Conservation (phyloP, 2,888 invertebrate species). For the Perithous albicinctus region DNA sequence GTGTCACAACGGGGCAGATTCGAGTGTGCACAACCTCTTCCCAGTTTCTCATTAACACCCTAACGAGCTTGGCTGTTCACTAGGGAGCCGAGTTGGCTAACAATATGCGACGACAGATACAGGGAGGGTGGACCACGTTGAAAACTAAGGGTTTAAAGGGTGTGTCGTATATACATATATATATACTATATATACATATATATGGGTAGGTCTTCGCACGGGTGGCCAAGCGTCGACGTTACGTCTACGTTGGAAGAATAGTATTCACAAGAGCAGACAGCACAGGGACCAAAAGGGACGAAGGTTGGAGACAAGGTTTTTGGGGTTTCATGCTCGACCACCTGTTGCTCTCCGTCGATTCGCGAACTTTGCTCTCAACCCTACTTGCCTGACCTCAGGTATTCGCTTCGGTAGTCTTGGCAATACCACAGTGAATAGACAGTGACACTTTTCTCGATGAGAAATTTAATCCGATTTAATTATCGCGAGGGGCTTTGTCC, state of each 20-base stretch:
- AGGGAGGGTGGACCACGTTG: not conserved
- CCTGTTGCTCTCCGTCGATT: constrained; percentile 72
- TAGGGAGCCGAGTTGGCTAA: constrained; percentile 39
- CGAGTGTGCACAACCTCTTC: constrained; percentile 26
- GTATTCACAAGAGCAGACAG: constrained; percentile 5
- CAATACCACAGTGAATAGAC: not conserved
- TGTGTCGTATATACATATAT: not conserved
- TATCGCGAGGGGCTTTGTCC: constrained; percentile 1
- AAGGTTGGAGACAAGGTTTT: constrained; percentile 65
- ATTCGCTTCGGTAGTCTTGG: not conserved
- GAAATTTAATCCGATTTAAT: constrained; percentile 16
- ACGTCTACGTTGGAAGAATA: constrained; percentile 4
- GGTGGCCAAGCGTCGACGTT: not conserved
- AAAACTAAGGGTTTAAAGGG: not conserved
- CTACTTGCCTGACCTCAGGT: constrained; percentile 21
- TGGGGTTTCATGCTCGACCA: constrained; percentile 69
- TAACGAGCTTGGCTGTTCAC: constrained; percentile 62
- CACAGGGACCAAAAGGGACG: constrained; percentile 34
- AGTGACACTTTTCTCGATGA: constrained; percentile 13
- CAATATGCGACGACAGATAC: constrained; percentile 41
- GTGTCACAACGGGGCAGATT: not conserved
- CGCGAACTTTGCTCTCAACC: constrained; percentile 65
- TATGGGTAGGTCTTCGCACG: no score
- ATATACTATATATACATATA: no score
- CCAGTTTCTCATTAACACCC: constrained; percentile 60